These are phyloP conservation scores for Drusus annulatus DNA, from an alignment of 1,140 invertebrate species.

Conservation along the genomic window DNA sequence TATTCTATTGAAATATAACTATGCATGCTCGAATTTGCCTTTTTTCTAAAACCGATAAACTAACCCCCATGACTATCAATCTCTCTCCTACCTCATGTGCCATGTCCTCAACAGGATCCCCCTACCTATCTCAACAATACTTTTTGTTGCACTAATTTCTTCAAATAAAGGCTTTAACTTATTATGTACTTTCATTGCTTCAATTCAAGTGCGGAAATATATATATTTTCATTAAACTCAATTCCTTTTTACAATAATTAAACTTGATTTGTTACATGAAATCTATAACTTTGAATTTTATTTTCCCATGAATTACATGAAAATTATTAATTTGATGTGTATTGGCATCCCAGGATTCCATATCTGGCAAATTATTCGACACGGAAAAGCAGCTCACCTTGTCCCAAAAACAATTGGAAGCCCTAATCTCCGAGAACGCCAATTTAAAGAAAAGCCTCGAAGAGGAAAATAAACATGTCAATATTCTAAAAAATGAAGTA, in stretches of 20 bases:
- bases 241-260: no score
- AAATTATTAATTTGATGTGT: slow-evolving; percentile 3
- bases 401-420: slow-evolving; percentile 42
- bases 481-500: slow-evolving; percentile 35
- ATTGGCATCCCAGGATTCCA: slow-evolving; percentile 41
- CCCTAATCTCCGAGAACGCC: slow-evolving; percentile 39
- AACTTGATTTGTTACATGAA: no score
- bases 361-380: slow-evolving; percentile 49
- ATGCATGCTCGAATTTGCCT: slow-evolving; percentile 9
- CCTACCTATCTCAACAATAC: no score
- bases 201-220: no score
- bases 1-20: slow-evolving; percentile 14
- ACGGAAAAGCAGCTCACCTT: slow-evolving; percentile 36
- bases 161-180: no score
- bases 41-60: background rate
- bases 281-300: no score
- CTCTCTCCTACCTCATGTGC: background rate
- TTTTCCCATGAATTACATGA: no score
- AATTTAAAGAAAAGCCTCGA: slow-evolving; percentile 23
- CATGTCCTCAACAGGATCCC: no score
- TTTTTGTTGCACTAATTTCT: no score
- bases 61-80: background rate
- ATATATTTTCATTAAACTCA: no score
- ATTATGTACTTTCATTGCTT: no score
- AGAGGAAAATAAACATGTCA: slow-evolving; percentile 24